phyloP scores from a whole-genome alignment of 2,113 vertebrate species.

The Dasyornis broadbenti region DNA sequence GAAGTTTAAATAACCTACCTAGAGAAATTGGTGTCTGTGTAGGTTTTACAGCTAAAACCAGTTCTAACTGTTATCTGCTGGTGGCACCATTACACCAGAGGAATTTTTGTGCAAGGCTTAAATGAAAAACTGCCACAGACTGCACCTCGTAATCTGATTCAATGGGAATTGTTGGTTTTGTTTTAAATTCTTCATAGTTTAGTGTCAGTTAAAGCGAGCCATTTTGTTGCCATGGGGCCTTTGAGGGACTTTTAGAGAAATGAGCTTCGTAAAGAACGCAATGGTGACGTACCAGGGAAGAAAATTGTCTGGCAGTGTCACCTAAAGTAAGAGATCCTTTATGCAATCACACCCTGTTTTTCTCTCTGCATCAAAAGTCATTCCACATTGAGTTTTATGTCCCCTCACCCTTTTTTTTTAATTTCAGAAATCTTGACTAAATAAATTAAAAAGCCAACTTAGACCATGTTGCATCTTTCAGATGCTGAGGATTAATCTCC shows the following conservation, averaged over 20 bases:
- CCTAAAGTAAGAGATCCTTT: background rate
- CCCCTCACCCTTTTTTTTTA: background rate
- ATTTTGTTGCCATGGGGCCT: background rate
- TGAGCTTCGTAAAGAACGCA: background rate
- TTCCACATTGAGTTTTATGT: background rate
- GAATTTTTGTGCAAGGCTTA: background rate
- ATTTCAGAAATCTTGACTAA: background rate
- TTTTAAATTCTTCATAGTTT: background rate
- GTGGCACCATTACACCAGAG: constrained; percentile 57
- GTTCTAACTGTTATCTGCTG: constrained; percentile 54
- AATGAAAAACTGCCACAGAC: background rate
- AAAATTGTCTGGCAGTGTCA: background rate
- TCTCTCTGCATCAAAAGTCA: background rate
- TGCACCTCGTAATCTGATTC: background rate
- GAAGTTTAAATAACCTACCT: background rate
- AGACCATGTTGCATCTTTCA: background rate
- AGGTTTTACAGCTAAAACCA: background rate
- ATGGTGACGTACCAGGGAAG: background rate
- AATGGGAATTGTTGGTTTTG: background rate
- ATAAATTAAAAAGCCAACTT: background rate
- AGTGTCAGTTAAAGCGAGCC: background rate
- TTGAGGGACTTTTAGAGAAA: background rate
- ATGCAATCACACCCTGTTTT: background rate
- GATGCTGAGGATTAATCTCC: background rate
- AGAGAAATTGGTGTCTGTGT: background rate